Percentiles rank a stretch among this genome's conserved stretches.
phyloP scores from a whole-genome alignment of 2,797 vertebrate genomes.

The Melanotaenia maccullochi region DNA sequence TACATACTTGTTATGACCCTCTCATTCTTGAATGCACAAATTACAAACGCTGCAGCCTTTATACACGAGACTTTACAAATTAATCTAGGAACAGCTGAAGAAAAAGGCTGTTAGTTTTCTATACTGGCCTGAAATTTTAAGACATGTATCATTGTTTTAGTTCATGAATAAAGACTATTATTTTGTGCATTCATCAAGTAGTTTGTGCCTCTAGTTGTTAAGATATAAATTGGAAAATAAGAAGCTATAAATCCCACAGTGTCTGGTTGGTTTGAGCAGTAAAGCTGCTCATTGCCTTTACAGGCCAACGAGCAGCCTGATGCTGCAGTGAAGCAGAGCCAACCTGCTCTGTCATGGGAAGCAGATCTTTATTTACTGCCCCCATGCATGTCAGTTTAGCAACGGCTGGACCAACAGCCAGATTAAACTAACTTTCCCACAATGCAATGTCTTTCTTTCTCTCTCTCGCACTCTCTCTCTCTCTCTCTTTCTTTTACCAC shows the following conservation, averaged over 20 bases:
- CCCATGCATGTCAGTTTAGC: slow-evolving; percentile 55
- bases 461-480: background rate
- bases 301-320: slow-evolving; percentile 40
- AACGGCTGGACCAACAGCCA: slow-evolving; percentile 54
- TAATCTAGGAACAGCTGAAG: too few relatives aligned
- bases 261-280: slow-evolving; percentile 3
- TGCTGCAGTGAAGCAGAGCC: slow-evolving; percentile 32
- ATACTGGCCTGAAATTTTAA: too few relatives aligned
- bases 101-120: too few relatives aligned
- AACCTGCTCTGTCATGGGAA: slow-evolving; percentile 79
- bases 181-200: background rate
- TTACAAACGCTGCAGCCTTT: too few relatives aligned
- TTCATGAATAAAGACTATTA: background rate
- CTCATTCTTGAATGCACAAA: too few relatives aligned
- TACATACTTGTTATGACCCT: too few relatives aligned
- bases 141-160: background rate
- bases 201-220: background rate
- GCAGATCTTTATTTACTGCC: slow-evolving; percentile 75
- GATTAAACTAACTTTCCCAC: slow-evolving; percentile 68
- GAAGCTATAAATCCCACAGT: background rate
- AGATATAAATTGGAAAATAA: background rate
- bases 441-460: slow-evolving; percentile 39
- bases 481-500: slow-evolving; percentile 13
- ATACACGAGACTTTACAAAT: too few relatives aligned
- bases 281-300: background rate